A percentile compares a stretch with the other conserved stretches of the same genome.
Evolutionary conservation across 2,888 invertebrate species (phyloP).

Genomic region (Caenorhabditis afra): DNA sequence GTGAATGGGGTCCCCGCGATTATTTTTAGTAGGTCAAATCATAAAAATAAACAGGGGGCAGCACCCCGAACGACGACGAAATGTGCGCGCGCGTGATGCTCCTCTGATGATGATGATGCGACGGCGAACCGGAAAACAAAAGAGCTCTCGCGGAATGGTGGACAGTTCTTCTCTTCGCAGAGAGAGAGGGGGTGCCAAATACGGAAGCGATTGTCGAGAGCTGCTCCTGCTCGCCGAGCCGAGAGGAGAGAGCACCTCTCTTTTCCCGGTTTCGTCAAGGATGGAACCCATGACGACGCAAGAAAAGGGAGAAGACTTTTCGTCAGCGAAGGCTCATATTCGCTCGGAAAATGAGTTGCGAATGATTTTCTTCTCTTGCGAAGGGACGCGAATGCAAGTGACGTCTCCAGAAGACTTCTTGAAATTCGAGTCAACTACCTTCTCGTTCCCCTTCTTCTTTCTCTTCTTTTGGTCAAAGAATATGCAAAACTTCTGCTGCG

Average conservation of each 20-base stretch:
- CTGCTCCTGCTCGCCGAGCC: too few species aligned
- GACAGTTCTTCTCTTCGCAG: conserved; percentile 23
- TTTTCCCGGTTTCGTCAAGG: too few species aligned
- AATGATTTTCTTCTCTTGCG: too few species aligned
- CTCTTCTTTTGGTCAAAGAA: conserved; percentile 41
- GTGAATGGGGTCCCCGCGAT: neutral
- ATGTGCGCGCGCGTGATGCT: conserved; percentile 26
- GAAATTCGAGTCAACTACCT: neutral
- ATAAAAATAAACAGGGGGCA: conserved; percentile 46
- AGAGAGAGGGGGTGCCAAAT: conserved; percentile 46
- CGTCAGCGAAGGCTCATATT: neutral
- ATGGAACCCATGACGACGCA: too few species aligned
- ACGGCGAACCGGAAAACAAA: conserved; percentile 28
- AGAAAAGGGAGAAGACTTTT: neutral
- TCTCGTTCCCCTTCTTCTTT: neutral
- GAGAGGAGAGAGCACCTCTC: neutral
- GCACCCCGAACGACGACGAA: neutral
- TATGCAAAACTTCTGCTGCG: conserved; percentile 38
- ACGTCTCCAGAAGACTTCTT: neutral
- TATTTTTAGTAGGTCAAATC: conserved; percentile 58
- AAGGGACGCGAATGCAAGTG: conserved; percentile 1
- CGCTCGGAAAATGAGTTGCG: neutral
- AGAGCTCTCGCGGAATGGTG: neutral
- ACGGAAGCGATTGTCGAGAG: conserved; percentile 29
- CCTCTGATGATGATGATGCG: neutral